These are phyloP conservation scores for Eospalax fontanierii DNA, from an alignment of 2,797 vertebrate genomes.

Conservation along the genomic window DNA sequence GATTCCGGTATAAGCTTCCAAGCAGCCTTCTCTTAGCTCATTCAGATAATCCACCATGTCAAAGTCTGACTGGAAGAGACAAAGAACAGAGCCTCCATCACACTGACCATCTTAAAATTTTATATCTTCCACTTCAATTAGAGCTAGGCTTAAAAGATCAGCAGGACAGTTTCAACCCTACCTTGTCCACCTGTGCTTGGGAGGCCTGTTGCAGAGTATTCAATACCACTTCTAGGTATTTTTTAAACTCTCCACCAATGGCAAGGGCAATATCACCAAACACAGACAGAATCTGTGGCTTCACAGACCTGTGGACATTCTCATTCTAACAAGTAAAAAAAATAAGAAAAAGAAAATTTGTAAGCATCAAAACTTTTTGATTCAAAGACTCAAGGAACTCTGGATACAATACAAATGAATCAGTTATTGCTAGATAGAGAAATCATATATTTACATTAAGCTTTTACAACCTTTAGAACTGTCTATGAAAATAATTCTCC, in stretches of 20 bases:
- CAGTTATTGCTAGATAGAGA: neutral
- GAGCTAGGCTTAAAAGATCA: neutral
- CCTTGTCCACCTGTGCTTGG: conserved; percentile 99
- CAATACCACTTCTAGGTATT: conserved; percentile 97
- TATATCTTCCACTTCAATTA: neutral
- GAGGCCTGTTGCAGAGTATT: conserved; percentile 99
- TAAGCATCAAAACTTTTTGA: neutral
- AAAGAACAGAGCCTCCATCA: neutral
- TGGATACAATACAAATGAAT: neutral
- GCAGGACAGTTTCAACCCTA: conserved; percentile 70
- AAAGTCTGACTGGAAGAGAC: conserved; percentile 94
- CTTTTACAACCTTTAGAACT: neutral
- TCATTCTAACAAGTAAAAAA: conserved; percentile 92
- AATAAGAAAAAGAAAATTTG: conserved; percentile 3
- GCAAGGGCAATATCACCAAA: conserved; percentile 98
- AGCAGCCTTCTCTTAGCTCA: conserved; percentile 96
- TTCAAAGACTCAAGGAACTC: neutral
- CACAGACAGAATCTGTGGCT: conserved; percentile 98
- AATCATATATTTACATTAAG: neutral
- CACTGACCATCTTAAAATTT: neutral
- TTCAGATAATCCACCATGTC: conserved; percentile 99
- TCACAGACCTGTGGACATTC: conserved; percentile 98
- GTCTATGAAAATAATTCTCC: conserved; percentile 6
- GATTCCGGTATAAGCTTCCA: conserved; percentile 99
- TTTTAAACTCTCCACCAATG: conserved; percentile 99